Base-by-base conservation (phyloP, 1,140 invertebrate species). In the Zaprionus lachaisei region DNA sequence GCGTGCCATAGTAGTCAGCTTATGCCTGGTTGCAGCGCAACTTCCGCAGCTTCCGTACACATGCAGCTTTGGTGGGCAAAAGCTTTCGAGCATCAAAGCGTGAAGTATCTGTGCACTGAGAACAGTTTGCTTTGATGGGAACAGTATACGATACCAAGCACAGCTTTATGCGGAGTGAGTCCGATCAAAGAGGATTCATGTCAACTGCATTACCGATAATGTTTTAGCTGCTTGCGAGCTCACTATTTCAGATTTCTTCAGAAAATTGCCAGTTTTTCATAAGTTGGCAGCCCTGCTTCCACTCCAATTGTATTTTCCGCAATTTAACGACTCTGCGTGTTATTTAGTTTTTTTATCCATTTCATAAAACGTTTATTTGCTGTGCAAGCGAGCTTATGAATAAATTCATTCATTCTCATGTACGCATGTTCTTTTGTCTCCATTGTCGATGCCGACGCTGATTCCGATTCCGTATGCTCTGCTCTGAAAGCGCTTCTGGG, bases 341-440 rank as follows among this genome's bases (percentile, higher is more conserved):
- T 63, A 63, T 71, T 56, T n/a, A 58, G 51, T 17, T 34, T 54
- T 54, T 17, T 47, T 47, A 17, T 47, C 41, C 64, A 51, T 72
- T 83, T 56, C 84, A 83, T 87, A 80, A 83, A 83, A 64, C 80
- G 83, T 83, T 87, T 89, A 89, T 67, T 60, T 60, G 72, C 51
- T 5, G 51, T 67, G 44, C 7, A n/a, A 7, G 41, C 41, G n/a
- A 51, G 60, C 61, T 51, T 47, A 79, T 83, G 84, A 87, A 89
- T 77, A 28, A 49, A 71, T 71, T 71, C 66, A 75, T 63, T 70
- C n/a, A n/a, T n/a, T n/a, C n/a, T n/a, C n/a, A n/a, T 28, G 64
- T 71, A 63, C 68, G 68, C 69, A 65, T 34, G 24, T 26, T 47
- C 63, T 41, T 68, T 24, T 51, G 47, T 51, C 47, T 51, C 20